Percentiles rank a stretch among this genome's conserved stretches.
Evolutionary conservation across 2,888 invertebrate genomes (phyloP).

Genomic region (Athalia circularis): DNA sequence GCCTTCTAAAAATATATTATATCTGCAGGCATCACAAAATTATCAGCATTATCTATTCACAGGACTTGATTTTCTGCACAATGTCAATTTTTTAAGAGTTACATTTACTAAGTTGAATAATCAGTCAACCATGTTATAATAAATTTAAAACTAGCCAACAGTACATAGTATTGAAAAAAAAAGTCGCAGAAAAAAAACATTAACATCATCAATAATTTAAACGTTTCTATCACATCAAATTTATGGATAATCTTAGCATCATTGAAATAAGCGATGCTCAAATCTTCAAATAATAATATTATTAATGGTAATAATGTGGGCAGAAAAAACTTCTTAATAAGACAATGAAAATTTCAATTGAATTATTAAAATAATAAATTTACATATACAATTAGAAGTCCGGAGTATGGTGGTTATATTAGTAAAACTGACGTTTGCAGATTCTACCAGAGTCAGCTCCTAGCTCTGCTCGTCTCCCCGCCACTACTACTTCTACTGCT

Average conservation of each 20-base stretch:
- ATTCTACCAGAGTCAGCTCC: conserved; percentile 73
- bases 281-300: neutral
- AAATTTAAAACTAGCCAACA: neutral
- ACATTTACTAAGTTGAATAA: neutral
- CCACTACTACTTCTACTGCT: conserved; percentile 68
- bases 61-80: neutral
- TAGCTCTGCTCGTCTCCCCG: conserved; percentile 74
- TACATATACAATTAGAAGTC: conserved; percentile 61
- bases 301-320: conserved; percentile 2
- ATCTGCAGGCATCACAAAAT: conserved; percentile 10
- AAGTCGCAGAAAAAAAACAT: neutral
- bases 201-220: neutral
- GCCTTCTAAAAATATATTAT: conserved; percentile 9
- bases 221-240: too few species aligned
- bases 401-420: conserved; percentile 70
- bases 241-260: too few species aligned
- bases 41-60: conserved; percentile 25
- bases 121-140: neutral
- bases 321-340: conserved; percentile 16
- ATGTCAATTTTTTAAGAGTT: conserved; percentile 10
- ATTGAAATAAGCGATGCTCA: neutral
- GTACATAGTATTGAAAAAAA: neutral
- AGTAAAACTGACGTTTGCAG: conserved; percentile 74
- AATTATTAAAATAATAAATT: neutral
- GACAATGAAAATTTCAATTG: neutral